phyloP scores from a whole-genome alignment of 37 sponge, comb jelly and placozoan species.

The Spongia lamella region DNA sequence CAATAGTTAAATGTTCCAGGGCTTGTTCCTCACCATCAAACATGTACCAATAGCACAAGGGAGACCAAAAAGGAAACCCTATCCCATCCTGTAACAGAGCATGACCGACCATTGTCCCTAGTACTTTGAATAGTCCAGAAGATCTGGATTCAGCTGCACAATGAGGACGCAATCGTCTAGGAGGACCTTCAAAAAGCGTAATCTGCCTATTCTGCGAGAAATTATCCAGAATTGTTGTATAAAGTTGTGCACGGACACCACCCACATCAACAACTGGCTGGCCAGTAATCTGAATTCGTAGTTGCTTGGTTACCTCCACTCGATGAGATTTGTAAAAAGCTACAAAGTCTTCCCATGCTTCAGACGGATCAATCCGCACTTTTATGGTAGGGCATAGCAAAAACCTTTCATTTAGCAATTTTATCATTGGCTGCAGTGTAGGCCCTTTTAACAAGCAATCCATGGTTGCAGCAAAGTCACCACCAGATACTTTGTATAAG shows the following conservation, averaged over 20 bases:
- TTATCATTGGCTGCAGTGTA: background rate
- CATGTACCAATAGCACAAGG: conserved; percentile 40
- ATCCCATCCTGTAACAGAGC: conserved; percentile 35
- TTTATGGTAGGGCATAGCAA: background rate
- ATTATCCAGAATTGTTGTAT: background rate
- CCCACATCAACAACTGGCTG: conserved; percentile 28
- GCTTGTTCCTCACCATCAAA: background rate
- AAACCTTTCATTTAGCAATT: background rate
- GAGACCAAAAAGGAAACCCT: conserved; percentile 31
- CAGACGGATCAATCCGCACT: conserved; percentile 7
- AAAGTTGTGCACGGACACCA: conserved; percentile 28
- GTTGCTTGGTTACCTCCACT: background rate
- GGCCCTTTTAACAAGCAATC: conserved; percentile 19
- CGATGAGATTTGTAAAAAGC: conserved; percentile 9
- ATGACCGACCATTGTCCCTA: conserved; percentile 26
- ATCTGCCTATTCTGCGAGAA: conserved; percentile 7
- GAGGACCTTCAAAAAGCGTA: conserved; percentile 20
- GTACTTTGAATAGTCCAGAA: conserved; percentile 21
- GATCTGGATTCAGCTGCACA: conserved; percentile 9
- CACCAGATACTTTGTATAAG: background rate
- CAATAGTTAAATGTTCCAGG: too few species aligned
- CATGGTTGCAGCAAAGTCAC: background rate
- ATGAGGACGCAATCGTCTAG: conserved; percentile 6
- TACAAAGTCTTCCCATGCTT: conserved; percentile 9
- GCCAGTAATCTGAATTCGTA: background rate